phyloP scores from a whole-genome alignment of 2,797 vertebrate genomes.

The Urosaurus nigricauda region DNA sequence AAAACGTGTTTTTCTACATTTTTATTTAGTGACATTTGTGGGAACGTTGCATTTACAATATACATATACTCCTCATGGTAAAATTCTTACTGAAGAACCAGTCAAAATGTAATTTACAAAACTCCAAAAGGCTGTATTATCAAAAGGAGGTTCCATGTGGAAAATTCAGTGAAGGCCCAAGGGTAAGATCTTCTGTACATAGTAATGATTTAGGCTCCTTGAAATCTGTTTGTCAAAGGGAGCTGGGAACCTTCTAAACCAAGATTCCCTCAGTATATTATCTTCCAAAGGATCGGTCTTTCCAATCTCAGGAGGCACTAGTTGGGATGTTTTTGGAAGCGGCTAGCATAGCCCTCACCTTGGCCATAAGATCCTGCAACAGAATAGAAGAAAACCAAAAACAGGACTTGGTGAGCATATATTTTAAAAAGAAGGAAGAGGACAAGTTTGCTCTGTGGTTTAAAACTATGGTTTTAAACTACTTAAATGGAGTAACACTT shows the following conservation, averaged over 20 bases:
- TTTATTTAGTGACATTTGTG: slow-evolving; percentile 83
- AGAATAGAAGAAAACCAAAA: background rate
- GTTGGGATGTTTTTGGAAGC: slow-evolving; percentile 94
- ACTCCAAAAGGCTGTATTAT: slow-evolving; percentile 54
- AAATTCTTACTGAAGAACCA: slow-evolving; percentile 80
- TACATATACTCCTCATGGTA: slow-evolving; percentile 81
- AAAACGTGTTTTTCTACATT: slow-evolving; percentile 75
- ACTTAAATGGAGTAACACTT: slow-evolving; percentile 16
- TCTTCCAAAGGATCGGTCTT: slow-evolving; percentile 63
- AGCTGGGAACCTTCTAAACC: slow-evolving; percentile 47
- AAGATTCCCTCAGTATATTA: slow-evolving; percentile 44
- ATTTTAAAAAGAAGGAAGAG: background rate
- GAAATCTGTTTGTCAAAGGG: slow-evolving; percentile 30
- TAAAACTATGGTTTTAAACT: background rate
- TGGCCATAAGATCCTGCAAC: slow-evolving; percentile 95
- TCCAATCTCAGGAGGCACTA: slow-evolving; percentile 85
- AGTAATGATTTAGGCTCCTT: slow-evolving; percentile 40
- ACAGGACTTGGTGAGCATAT: no score
- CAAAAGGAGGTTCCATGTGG: slow-evolving; percentile 64
- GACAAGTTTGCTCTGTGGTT: background rate
- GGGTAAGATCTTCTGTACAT: slow-evolving; percentile 53
- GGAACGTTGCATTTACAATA: slow-evolving; percentile 86
- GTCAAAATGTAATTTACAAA: slow-evolving; percentile 84
- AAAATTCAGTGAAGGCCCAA: slow-evolving; percentile 56
- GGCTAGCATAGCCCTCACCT: slow-evolving; percentile 98